Evolutionary conservation across 2,888 invertebrate species (phyloP), one percentile per base, ranked within the genome.

Genomic region (Glomeris marginata): DNA sequence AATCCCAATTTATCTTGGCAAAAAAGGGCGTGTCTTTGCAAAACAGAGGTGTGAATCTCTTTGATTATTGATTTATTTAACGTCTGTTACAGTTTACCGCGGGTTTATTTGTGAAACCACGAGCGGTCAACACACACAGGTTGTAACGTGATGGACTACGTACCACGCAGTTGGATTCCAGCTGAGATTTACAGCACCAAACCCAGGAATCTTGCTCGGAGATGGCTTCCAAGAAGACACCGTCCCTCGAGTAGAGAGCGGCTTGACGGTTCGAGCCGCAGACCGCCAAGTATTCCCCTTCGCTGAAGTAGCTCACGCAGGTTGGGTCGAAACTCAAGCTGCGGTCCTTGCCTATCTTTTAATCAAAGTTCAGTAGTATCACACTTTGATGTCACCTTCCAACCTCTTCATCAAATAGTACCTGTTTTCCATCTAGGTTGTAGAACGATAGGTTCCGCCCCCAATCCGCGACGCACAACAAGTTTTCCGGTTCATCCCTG

Each of bases 391-490:
- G 46, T 41, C 16, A 52, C 21, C 41, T 15, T n/a, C n/a, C n/a
- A n/a, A n/a, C n/a, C n/a, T n/a, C n/a, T n/a, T n/a, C n/a, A n/a
- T n/a, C 4, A 21, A 16, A 10, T 10, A 6, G 8, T 55, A 90
- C 76, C 67, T 81, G 76, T 72, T 86, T 86, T 1, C 94, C 95
- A 57, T 80, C 78, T 4, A 84, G 67, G 44, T 84, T 84, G 64
- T 91, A 92, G 68, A 95, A 94, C 0, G 90, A 83, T 18, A 97
- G 67, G 1, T 77, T 81, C 63, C 91, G 90, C 58, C 79, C 79
- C 95, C 95, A 97, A 68, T 97, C 95, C 0, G 84, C 84, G 1
- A 97, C 78, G 53, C 91, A 82, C 36, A 98, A 70, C 18, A 80
- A 72, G 62, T 82, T 84, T 16, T 64, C 59, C 34, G 68, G 68